Evolutionary conservation across 1,140 invertebrate species (phyloP), one percentile per base, ranked within the genome.

Genomic region (Drosophila jambulina): DNA sequence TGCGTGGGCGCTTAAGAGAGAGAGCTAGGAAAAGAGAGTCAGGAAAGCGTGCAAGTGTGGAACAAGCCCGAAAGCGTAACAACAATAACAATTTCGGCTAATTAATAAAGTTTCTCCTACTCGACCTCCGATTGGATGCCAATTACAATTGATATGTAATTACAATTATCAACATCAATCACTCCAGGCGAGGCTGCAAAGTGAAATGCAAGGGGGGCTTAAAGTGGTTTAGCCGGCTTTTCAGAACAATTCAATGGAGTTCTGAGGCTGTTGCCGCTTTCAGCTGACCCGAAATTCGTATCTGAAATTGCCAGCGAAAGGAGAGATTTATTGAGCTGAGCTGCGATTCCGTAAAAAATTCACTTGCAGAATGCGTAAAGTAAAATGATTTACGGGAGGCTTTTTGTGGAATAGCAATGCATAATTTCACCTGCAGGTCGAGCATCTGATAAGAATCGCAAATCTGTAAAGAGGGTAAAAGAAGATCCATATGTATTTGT

Each of bases 41-140:
- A 42, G 46, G 54, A 79, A 83, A 57, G 70, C n/a, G 27, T 76
- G 71, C 40, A 75, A 42, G 19, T 8, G 5, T 54, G 69, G 19
- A 83, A 76, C 72, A 69, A 62, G 32, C 51, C 53, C 34, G 2
- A 59, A 21, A 56, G 10, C 43, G 17, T 34, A 36, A 40, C 38
- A 78, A 84, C 81, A 70, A 80, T 77, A 78, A 84, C 81, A 70
- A 80, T 77, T 72, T 34, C 43, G 65, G 57, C 58, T 84, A 77
- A 83, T 84, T 76, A 84, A 56, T 56, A 56, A 70, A 45, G 29
- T 42, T 29, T 38, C 65, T 43, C 65, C 62, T 32, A 67, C 62
- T 23, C 59, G 46, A 62, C 67, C 62, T 27, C 48, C 36, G 46
- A 70, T 68, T 56, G 67, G 38, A 12, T 46, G 25, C 23, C 63